These are phyloP conservation scores for Hypsopygia costalis DNA, from an alignment of 2,888 invertebrate species.

Conservation along the genomic window DNA sequence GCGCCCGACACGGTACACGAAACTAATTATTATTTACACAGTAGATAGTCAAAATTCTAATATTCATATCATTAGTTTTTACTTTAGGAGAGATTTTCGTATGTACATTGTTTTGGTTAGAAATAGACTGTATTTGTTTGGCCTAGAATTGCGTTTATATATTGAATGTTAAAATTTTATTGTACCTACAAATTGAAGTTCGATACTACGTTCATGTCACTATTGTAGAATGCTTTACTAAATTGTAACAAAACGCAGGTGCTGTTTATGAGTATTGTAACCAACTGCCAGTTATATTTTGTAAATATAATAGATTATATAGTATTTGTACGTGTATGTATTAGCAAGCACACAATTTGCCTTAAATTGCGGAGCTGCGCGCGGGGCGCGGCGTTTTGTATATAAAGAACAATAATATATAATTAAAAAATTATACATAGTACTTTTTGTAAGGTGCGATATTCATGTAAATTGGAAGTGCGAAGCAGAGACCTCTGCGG, in stretches of 20 bases:
- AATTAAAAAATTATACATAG: conserved; percentile 63
- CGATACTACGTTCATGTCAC: conserved; percentile 15
- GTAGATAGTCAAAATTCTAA: conserved; percentile 77
- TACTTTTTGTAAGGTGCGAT: conserved; percentile 70
- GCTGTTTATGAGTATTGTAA: conserved; percentile 47
- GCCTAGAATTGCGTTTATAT: conserved; percentile 56
- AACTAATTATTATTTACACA: conserved; percentile 52
- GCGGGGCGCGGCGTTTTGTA: conserved; percentile 64
- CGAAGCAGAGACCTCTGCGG: conserved; percentile 34
- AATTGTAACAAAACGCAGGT: conserved; percentile 58
- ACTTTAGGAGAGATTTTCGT: conserved; percentile 70
- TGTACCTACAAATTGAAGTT: conserved; percentile 28
- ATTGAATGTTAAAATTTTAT: conserved; percentile 38
- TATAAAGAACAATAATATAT: conserved; percentile 73
- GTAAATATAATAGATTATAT: conserved; percentile 64
- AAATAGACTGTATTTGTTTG: conserved; percentile 55
- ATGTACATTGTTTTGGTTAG: conserved; percentile 49
- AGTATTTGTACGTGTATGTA: conserved; percentile 39
- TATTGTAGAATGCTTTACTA: conserved; percentile 57
- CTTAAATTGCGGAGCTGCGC: conserved; percentile 54
- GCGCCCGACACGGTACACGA: conserved; percentile 35
- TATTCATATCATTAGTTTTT: conserved; percentile 79
- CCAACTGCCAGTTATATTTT: conserved; percentile 65
- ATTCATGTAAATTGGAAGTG: conserved; percentile 56
- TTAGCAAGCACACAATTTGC: conserved; percentile 62